phyloP scores from a whole-genome alignment of 2,797 vertebrate species.

The Bovichtus variegatus region DNA sequence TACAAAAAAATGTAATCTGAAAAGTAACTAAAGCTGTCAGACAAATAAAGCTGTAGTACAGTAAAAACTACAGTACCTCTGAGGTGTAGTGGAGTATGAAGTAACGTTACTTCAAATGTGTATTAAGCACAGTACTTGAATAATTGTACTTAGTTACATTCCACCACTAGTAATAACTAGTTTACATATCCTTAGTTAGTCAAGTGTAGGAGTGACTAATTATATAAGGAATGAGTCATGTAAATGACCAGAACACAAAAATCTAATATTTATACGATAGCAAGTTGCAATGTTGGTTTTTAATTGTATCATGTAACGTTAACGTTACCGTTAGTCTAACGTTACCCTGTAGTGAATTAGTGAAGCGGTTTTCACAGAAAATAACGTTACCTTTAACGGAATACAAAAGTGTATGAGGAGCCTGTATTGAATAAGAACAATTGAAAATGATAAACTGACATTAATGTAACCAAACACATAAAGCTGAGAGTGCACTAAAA shows the following conservation, averaged over 20 bases:
- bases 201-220: background rate
- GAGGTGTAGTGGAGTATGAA: background rate
- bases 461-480: background rate
- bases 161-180: background rate
- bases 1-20: background rate
- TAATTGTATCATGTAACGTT: background rate
- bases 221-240: no score
- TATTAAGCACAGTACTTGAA: no score
- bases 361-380: background rate
- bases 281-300: background rate
- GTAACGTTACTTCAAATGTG: background rate
- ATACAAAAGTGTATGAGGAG: background rate
- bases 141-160: background rate
- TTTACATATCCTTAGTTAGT: background rate
- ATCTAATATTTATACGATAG: no score
- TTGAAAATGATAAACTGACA: background rate
- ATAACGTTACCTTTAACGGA: background rate
- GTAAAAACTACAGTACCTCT: background rate
- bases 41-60: background rate
- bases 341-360: background rate
- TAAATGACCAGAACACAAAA: no score
- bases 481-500: fast-evolving
- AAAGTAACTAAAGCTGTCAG: background rate
- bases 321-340: background rate
- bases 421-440: background rate